These are phyloP conservation scores for Drepana falcataria DNA, from an alignment of 2,888 invertebrate genomes.

Conservation along the genomic window DNA sequence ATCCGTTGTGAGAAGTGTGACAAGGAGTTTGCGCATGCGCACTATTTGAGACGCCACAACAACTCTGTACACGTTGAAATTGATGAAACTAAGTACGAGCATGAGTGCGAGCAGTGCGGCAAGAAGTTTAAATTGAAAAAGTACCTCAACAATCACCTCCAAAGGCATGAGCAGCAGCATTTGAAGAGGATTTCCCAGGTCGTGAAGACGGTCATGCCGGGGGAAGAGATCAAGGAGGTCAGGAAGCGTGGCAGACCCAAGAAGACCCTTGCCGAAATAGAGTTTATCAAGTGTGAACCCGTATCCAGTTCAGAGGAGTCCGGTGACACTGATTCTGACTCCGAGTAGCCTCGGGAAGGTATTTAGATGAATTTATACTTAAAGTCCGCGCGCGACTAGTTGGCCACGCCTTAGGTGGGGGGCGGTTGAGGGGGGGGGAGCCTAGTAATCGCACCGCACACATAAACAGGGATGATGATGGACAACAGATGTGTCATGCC, in stretches of 20 bases:
- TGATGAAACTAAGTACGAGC: slow-evolving; percentile 56
- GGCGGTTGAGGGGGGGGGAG: too few species aligned
- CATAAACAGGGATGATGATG: too few species aligned
- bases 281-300: slow-evolving; percentile 70
- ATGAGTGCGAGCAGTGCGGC: slow-evolving; percentile 62
- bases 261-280: slow-evolving; percentile 51
- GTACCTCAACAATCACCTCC: slow-evolving; percentile 63
- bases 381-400: too few species aligned
- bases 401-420: too few species aligned
- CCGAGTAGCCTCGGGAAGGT: slow-evolving; percentile 20
- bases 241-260: slow-evolving; percentile 37
- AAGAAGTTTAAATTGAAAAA: slow-evolving; percentile 68
- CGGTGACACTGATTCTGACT: slow-evolving; percentile 37
- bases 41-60: slow-evolving; percentile 57
- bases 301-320: slow-evolving; percentile 50
- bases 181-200: slow-evolving; percentile 63
- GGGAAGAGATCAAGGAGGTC: slow-evolving; percentile 26
- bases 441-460: too few species aligned
- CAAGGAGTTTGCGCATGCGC: slow-evolving; percentile 67
- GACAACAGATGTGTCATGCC: too few species aligned
- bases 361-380: neutral
- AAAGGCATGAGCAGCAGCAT: slow-evolving; percentile 68
- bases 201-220: slow-evolving; percentile 67
- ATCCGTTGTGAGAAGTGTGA: slow-evolving; percentile 62
- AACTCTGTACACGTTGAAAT: slow-evolving; percentile 64